These are phyloP conservation scores for Thryonomys swinderianus DNA, from an alignment of 2,113 vertebrate species.

Conservation along the genomic window DNA sequence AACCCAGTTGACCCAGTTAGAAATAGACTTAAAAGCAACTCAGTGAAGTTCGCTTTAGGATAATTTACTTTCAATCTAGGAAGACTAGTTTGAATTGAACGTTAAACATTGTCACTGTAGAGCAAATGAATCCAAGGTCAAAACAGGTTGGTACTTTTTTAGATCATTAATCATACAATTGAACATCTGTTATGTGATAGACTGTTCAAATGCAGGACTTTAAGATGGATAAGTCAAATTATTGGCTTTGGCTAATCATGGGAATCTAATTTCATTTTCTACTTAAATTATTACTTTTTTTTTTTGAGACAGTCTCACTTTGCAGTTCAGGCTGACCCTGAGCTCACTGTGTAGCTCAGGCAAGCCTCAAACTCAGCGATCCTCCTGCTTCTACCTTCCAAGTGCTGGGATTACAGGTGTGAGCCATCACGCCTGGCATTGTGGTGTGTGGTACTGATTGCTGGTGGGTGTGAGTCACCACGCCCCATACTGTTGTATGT, in stretches of 20 bases:
- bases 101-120: slow-evolving; percentile 10
- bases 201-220: not conserved
- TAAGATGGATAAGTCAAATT: slow-evolving; percentile 27
- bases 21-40: not conserved
- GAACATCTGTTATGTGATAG: not conserved
- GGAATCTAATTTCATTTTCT: slow-evolving; percentile 28
- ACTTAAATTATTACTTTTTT: not conserved
- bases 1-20: not conserved
- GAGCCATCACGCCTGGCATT: no score
- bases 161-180: not conserved
- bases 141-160: slow-evolving; percentile 20
- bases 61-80: not conserved
- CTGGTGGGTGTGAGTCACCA: no score
- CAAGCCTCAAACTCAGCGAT: no score
- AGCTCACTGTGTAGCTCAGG: no score
- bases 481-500: no score
- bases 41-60: slow-evolving; percentile 29
- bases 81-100: slow-evolving; percentile 34
- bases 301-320: no score
- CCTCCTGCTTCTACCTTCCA: no score
- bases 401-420: no score
- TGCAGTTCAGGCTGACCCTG: no score
- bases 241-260: slow-evolving; percentile 1
- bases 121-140: slow-evolving; percentile 27
- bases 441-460: no score